These are phyloP conservation scores for Poecilobothrus nobilitatus DNA, from an alignment of 2,888 invertebrate species.

Conservation along the genomic window DNA sequence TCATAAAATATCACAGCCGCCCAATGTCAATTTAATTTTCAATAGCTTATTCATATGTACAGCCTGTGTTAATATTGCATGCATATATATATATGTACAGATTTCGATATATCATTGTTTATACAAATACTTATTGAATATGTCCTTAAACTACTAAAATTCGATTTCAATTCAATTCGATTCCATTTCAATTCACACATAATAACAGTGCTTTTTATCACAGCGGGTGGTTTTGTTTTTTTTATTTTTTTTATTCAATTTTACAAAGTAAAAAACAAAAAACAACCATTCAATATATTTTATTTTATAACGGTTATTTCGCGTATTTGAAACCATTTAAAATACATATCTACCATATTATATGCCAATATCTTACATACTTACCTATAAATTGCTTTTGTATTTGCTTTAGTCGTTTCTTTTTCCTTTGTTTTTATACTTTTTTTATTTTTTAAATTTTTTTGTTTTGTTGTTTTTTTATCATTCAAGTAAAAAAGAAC, in stretches of 20 bases:
- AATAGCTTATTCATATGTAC: too few species aligned
- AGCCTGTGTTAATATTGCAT: too few species aligned
- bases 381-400: neutral
- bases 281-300: neutral
- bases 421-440: neutral
- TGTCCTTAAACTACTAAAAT: neutral
- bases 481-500: neutral
- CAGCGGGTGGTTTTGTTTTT: neutral
- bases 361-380: neutral
- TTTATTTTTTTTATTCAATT: constrained; percentile 6
- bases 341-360: neutral
- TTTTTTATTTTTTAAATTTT: neutral
- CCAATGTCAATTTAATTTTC: constrained; percentile 4
- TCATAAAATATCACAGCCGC: neutral
- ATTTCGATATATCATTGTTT: too few species aligned
- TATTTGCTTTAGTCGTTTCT: neutral
- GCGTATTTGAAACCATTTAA: neutral
- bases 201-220: neutral
- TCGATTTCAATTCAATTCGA: neutral
- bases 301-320: constrained; percentile 4
- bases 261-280: neutral
- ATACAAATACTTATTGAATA: neutral
- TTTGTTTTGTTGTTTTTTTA: too few species aligned
- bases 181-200: constrained; percentile 3
- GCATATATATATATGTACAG: too few species aligned